These are phyloP conservation scores for Oeneis ivallda DNA, from an alignment of 2,888 invertebrate species.

Conservation along the genomic window DNA sequence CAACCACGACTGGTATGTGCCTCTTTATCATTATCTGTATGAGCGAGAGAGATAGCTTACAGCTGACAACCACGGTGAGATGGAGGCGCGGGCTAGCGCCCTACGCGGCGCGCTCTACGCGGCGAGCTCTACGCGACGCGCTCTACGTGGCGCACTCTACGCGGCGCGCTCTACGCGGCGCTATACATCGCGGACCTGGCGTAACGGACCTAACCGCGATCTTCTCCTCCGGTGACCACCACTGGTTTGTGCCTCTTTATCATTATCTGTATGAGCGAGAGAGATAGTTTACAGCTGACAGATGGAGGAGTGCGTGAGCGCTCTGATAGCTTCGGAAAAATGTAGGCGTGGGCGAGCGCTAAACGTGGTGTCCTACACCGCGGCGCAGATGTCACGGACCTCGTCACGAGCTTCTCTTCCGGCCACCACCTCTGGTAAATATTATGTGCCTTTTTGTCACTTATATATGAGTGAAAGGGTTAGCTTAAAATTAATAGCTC, in stretches of 20 bases:
- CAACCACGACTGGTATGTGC: slow-evolving; percentile 72
- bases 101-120: slow-evolving; percentile 79
- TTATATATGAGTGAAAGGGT: too few relatives aligned
- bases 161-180: slow-evolving; percentile 89
- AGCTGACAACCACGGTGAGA: slow-evolving; percentile 85
- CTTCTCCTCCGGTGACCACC: slow-evolving; percentile 76
- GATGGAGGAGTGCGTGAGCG: too few relatives aligned
- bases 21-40: neutral
- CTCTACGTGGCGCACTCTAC: slow-evolving; percentile 81
- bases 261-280: neutral
- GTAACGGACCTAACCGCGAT: slow-evolving; percentile 82
- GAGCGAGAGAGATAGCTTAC: neutral
- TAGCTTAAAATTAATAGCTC: too few relatives aligned
- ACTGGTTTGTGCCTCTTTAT: slow-evolving; percentile 56
- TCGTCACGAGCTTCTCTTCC: slow-evolving; percentile 81
- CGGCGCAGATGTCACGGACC: slow-evolving; percentile 75
- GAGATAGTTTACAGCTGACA: slow-evolving; percentile 78
- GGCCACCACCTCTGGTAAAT: too few relatives aligned
- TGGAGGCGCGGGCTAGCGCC: slow-evolving; percentile 96
- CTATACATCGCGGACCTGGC: slow-evolving; percentile 77
- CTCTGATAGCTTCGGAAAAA: too few relatives aligned
- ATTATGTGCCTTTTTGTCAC: too few relatives aligned
- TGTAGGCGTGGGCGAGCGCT: slow-evolving; percentile 94
- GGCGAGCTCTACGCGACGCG: too few relatives aligned
- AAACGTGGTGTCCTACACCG: too few relatives aligned